A percentile compares a stretch with the other conserved stretches of the same genome.
Conservation (phyloP, 2,888 invertebrate genomes). For the Hirudinaria manillensis region DNA sequence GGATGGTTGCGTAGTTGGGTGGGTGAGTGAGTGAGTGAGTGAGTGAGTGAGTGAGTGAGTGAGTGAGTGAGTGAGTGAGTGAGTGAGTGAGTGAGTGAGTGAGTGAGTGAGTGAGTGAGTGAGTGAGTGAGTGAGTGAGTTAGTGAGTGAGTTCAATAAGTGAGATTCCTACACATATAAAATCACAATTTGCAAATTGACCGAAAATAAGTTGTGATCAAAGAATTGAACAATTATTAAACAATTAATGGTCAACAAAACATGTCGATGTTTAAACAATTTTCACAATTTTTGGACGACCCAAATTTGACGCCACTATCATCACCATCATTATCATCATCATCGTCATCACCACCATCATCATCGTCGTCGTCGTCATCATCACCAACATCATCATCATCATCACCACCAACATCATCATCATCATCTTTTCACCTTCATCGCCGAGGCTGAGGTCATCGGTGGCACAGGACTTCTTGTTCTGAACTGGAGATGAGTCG, state of each 20-base stretch:
- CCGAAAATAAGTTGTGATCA: no score
- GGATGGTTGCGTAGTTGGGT: not conserved
- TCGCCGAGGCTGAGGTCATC: no score
- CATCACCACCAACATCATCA: not conserved
- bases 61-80: constrained; percentile 31
- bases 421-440: no score
- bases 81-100: constrained; percentile 30
- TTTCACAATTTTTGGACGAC: no score
- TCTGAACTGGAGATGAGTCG: no score
- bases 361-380: constrained; percentile 19
- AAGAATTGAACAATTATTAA: no score
- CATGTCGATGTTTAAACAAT: no score
- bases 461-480: no score
- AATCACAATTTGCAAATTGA: no score
- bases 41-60: constrained; percentile 31
- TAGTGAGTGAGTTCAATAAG: not conserved
- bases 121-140: not conserved
- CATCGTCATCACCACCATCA: constrained; percentile 23
- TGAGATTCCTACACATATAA: not conserved
- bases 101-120: constrained; percentile 28
- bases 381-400: not conserved
- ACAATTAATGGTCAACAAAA: no score
- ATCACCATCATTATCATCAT: constrained; percentile 17
- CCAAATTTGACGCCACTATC: not conserved
- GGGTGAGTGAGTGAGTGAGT: constrained; percentile 30